Evolutionary conservation across 2,888 invertebrate species (phyloP).

Genomic region (Lycophotia porphyrea): DNA sequence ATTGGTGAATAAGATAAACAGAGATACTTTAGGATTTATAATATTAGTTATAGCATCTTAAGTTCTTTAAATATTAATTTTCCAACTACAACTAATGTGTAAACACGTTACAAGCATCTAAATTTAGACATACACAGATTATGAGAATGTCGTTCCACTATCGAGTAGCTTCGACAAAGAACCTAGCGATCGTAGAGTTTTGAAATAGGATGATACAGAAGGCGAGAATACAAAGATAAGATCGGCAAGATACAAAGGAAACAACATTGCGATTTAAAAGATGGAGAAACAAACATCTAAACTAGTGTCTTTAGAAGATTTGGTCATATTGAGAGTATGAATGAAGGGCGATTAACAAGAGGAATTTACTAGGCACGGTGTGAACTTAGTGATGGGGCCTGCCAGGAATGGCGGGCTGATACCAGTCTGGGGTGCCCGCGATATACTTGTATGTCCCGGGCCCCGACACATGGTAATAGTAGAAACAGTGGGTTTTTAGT

Average conservation of each 20-base stretch:
- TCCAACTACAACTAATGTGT: not conserved
- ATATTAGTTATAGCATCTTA: not conserved
- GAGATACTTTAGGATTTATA: no score
- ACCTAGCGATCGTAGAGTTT: conserved; percentile 1
- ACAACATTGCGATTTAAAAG: not conserved
- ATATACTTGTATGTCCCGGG: no score
- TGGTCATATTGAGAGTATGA: not conserved
- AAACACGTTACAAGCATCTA: conserved; percentile 3
- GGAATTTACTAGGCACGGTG: not conserved
- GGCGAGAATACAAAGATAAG: not conserved
- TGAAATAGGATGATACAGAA: not conserved
- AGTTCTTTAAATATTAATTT: not conserved
- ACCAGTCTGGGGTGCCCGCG: no score
- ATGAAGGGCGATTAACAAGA: not conserved
- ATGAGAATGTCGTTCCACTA: conserved; percentile 15
- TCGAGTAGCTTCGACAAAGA: conserved; percentile 23
- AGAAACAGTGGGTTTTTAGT: no score
- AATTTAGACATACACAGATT: conserved; percentile 15
- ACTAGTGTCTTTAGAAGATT: not conserved
- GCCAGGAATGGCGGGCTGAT: no score
- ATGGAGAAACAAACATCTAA: not conserved
- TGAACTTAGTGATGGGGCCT: not conserved
- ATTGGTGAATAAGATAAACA: no score
- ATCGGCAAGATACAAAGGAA: not conserved
- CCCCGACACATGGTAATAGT: no score